Conservation (phyloP, 2,888 invertebrate species). For the Cenopis cana region DNA sequence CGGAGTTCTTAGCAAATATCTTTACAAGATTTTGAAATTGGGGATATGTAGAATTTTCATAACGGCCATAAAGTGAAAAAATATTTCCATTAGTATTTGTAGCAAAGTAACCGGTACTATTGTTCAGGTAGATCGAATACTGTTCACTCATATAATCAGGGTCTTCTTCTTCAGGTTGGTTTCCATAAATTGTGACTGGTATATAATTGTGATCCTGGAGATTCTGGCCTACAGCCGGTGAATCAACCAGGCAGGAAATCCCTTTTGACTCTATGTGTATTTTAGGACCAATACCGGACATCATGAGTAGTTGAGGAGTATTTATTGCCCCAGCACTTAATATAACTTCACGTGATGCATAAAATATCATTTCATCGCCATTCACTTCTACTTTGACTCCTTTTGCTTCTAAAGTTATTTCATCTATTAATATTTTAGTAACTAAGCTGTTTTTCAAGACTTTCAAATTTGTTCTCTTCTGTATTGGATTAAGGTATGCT, state of each 20-base stretch:
- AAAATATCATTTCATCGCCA: constrained; percentile 53
- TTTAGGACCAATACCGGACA: constrained; percentile 81
- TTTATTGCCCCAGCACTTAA: constrained; percentile 68
- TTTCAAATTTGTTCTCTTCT: constrained; percentile 63
- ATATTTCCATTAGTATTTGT: constrained; percentile 84
- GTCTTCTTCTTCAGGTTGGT: constrained; percentile 56
- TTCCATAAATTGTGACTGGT: constrained; percentile 66
- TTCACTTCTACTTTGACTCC: constrained; percentile 68
- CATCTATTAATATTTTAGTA: constrained; percentile 78
- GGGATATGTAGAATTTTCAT: constrained; percentile 60
- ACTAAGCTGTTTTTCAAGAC: constrained; percentile 78
- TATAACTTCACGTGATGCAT: constrained; percentile 67
- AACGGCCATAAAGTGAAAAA: constrained; percentile 84
- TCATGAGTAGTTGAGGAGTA: constrained; percentile 68
- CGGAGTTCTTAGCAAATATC: constrained; percentile 63
- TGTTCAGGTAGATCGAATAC: constrained; percentile 76
- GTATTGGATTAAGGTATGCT: constrained; percentile 70
- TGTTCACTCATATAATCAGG: constrained; percentile 54
- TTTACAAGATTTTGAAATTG: constrained; percentile 62
- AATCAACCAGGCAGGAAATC: constrained; percentile 67
- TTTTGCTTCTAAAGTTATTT: constrained; percentile 59
- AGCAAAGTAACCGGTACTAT: constrained; percentile 79
- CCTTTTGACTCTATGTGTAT: constrained; percentile 59
- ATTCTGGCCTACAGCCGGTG: constrained; percentile 79
- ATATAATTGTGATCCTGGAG: constrained; percentile 81